Conservation (phyloP, 1,140 invertebrate species). For the Dolichoris vasculosae region DNA sequence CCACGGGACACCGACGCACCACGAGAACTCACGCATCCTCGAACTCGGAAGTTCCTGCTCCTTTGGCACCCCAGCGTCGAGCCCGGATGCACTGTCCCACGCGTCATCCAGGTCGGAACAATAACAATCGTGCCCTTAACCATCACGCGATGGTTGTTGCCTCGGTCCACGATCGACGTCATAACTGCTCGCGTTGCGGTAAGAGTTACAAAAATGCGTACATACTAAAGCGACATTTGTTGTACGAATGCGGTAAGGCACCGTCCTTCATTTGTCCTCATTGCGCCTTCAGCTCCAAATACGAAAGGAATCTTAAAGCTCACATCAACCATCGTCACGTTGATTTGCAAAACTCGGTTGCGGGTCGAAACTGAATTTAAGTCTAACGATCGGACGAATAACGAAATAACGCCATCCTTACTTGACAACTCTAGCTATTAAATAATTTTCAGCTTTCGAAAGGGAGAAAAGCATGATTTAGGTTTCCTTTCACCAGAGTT, state of each 20-base stretch:
- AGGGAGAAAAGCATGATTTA: too few relatives aligned
- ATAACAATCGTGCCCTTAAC: constrained; percentile 21
- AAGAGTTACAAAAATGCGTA: constrained; percentile 74
- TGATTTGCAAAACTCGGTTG: constrained; percentile 55
- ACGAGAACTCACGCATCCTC: constrained; percentile 16
- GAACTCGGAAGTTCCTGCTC: constrained; percentile 61
- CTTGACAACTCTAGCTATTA: too few relatives aligned
- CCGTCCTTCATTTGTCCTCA: constrained; percentile 76
- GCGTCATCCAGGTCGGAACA: constrained; percentile 55
- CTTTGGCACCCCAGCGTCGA: constrained; percentile 67
- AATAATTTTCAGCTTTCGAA: too few relatives aligned
- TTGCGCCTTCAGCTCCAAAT: constrained; percentile 74
- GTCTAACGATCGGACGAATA: background rate
- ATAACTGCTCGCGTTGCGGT: constrained; percentile 72
- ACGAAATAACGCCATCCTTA: too few relatives aligned
- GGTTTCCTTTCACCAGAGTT: too few relatives aligned
- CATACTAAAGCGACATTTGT: constrained; percentile 72
- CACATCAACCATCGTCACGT: constrained; percentile 73
- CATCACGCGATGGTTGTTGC: constrained; percentile 24
- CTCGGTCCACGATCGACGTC: constrained; percentile 66
- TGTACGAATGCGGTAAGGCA: constrained; percentile 75
- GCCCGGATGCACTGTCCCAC: constrained; percentile 67
- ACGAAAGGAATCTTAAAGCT: constrained; percentile 72
- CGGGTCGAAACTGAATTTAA: constrained; percentile 32
- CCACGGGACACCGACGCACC: background rate